Evolutionary conservation across 2,113 vertebrate genomes (phyloP), one percentile per base, ranked within the genome.

Genomic region (Cephalopterus ornatus): DNA sequence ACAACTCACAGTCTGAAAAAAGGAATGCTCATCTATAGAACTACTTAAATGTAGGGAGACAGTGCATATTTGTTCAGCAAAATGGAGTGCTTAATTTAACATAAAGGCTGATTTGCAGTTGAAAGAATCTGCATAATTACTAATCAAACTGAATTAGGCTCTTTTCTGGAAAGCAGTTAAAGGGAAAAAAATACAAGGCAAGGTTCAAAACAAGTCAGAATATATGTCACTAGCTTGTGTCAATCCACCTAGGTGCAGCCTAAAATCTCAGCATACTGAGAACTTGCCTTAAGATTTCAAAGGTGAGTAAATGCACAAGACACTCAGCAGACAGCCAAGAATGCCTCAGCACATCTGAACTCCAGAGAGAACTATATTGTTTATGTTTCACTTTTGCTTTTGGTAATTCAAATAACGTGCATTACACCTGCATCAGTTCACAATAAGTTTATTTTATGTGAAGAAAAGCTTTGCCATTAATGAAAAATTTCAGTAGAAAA

Each of bases 401-500:
- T 52, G 52, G 87, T 83, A 97, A 91, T 83, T 97, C 85, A 98
- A 98, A 97, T 94, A 96, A 98, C 0, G 4, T 95, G 89, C 85
- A 37, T 85, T 90, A 97, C 71, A 73, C 78, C 86, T 83, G 71
- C 82, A 97, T 95, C 87, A 95, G 97, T 97, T 97, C 96, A 98
- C 96, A 97, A 95, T 96, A 97, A 95, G 97, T 98, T 98, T 98
- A 98, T 98, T 98, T 98, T 97, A 98, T 93, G 97, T 95, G 98
- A 98, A 98, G 97, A 97, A 97, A 98, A 97, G 95, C 92, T 97
- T 97, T 97, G 93, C 92, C 73, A 96, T 98, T 98, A 98, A 97
- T 98, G 97, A 98, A 98, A 98, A 98, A 97, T 79, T 93, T 97
- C 97, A 97, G 97, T 98, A 98, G 97, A 98, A 98, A 98, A 98